A percentile compares a stretch with the other conserved stretches of the same genome.
These are phyloP conservation scores for Drosophila sulfurigaster DNA, from an alignment of 1,140 invertebrate genomes.

Conservation along the genomic window DNA sequence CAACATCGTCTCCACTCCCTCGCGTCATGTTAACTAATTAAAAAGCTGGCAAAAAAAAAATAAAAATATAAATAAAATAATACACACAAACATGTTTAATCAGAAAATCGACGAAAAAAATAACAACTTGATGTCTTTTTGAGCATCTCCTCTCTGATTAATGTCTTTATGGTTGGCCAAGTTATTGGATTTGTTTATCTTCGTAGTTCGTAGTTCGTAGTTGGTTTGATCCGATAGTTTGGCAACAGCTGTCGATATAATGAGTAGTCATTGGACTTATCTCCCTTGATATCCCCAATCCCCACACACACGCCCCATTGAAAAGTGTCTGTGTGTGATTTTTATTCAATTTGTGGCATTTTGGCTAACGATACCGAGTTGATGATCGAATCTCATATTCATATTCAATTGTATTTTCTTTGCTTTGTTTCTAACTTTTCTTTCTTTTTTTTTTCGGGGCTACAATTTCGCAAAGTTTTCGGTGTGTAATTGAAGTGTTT, in stretches of 20 bases:
- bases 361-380: constrained; percentile 20
- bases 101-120: too few relatives aligned
- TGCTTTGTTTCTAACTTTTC: background rate
- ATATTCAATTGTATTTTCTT: constrained; percentile 8
- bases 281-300: background rate
- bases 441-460: background rate
- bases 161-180: constrained; percentile 33
- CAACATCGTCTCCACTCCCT: constrained; percentile 17
- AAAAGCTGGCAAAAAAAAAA: constrained; percentile 21
- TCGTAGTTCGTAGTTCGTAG: too few relatives aligned
- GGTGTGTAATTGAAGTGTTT: constrained; percentile 24
- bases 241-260: constrained; percentile 8
- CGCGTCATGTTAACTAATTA: constrained; percentile 41
- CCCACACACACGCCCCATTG: background rate
- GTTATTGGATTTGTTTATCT: constrained; percentile 24
- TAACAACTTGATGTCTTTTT: constrained; percentile 22
- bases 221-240: constrained; percentile 3
- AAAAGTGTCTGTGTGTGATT: constrained; percentile 2
- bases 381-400: constrained; percentile 24
- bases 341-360: constrained; percentile 25
- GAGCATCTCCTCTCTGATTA: constrained; percentile 24
- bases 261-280: constrained; percentile 16
- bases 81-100: background rate
- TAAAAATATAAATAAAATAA: background rate
- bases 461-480: constrained; percentile 21